Base-by-base conservation (phyloP, 2,797 vertebrate genomes). In the Eulemur mongoz region DNA sequence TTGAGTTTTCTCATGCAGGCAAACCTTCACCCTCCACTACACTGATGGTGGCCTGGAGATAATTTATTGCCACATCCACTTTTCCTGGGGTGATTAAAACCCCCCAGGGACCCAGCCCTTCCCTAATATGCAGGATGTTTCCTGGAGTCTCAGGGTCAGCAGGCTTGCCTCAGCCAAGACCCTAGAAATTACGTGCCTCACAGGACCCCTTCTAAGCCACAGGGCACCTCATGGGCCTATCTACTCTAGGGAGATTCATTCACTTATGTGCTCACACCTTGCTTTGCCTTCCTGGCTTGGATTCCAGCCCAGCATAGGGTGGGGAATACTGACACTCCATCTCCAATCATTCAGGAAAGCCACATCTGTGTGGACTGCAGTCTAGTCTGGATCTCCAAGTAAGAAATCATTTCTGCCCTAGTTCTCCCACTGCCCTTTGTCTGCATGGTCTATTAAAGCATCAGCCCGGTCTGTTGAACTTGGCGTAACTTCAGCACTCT, bases 391-490 rank as follows among this genome's bases (percentile, higher is more conserved):
- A 92, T 93, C 81, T 93, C 50, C 27, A 93, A 65, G 80, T 72
- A 70, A 91, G 17, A 95, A 93, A 93, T 95, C 27, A 94, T 95
- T 93, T 97, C 81, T 97, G 63, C 80, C 48, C 67, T 50, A 94
- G 32, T 94, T 96, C 40, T 95, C 80, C 12, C 40, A 78, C 11
- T 84, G 35, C 35, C 61, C 18, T 93, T 97, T 93, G 65, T 89
- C 87, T 94, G 40, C 38, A 91, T 79, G 12, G 81, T 88, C 89
- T 96, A 76, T 87, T 91, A 95, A 97, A 95, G 23, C 79, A 96
- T 88, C 54, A 97, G 22, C 5, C 54, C 6, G 18, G 30, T 88
- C 43, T 84, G 25, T 89, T 93, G 80, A 96, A 48, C 84, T 93
- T 93, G 63, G 67, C 93, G 65, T 89, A 93, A 96, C 35, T 70